Percentiles rank a stretch among this genome's conserved stretches.
Conservation (phyloP, 2,113 vertebrate species). For the Tyto alba region DNA sequence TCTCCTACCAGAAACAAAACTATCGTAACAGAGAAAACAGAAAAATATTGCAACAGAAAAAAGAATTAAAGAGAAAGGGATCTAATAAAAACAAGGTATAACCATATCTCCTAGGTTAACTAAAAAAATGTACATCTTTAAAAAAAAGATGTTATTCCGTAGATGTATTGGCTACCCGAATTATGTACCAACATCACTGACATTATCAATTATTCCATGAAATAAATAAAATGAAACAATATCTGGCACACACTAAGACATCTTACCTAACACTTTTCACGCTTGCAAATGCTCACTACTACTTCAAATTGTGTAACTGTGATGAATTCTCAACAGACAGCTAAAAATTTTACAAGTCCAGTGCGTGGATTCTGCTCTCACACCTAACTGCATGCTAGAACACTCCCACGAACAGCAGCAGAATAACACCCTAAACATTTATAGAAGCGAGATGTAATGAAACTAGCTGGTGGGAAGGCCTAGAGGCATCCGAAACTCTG, state of each 20-base stretch:
- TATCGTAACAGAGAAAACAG: background rate
- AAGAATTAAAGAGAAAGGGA: background rate
- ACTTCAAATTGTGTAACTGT: background rate
- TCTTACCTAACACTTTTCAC: background rate
- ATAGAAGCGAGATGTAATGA: background rate
- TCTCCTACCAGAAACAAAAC: background rate
- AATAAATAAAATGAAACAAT: background rate
- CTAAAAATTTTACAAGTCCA: background rate
- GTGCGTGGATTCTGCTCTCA: background rate
- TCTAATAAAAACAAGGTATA: background rate
- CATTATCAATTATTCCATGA: background rate
- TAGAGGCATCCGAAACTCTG: background rate
- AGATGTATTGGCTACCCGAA: background rate
- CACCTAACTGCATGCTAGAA: background rate
- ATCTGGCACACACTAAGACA: background rate
- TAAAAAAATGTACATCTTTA: background rate
- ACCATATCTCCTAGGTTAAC: background rate
- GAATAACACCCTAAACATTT: background rate
- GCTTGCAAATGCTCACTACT: background rate
- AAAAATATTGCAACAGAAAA: background rate
- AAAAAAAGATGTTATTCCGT: background rate
- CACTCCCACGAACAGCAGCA: accelerated
- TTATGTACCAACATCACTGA: background rate
- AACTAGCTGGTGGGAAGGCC: background rate
- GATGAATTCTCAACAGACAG: background rate